phyloP scores from a whole-genome alignment of 1,140 invertebrate species.

The Odontomachus brunneus region DNA sequence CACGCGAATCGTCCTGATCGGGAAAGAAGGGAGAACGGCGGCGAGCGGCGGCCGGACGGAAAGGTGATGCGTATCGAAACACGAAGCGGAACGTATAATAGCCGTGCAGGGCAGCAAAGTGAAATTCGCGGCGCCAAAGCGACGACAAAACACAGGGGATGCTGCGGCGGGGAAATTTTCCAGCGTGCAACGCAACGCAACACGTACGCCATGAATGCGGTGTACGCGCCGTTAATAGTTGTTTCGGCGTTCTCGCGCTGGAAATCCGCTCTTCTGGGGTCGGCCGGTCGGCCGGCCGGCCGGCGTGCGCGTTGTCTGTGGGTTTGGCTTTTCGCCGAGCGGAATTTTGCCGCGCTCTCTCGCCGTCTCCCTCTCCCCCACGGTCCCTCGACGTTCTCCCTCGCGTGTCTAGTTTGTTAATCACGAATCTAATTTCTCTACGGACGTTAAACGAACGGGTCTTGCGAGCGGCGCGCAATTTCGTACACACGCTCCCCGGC shows the following conservation, averaged over 20 bases:
- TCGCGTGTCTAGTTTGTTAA: constrained; percentile 61
- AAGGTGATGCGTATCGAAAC: constrained; percentile 51
- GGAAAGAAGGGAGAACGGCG: constrained; percentile 12
- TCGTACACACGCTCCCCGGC: neutral
- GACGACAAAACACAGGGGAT: constrained; percentile 29
- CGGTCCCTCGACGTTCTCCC: constrained; percentile 26
- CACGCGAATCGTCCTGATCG: constrained; percentile 66
- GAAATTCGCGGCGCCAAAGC: constrained; percentile 10
- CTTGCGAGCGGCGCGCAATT: constrained; percentile 42
- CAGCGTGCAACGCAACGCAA: constrained; percentile 21
- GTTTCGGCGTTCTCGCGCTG: constrained; percentile 55
- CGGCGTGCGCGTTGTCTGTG: constrained; percentile 6
- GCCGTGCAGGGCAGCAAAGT: too few species aligned
- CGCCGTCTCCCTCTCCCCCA: neutral
- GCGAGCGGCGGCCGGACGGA: too few species aligned
- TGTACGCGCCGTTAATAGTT: constrained; percentile 67
- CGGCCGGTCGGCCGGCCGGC: neutral
- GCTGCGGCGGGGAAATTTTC: constrained; percentile 65
- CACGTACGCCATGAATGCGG: constrained; percentile 64
- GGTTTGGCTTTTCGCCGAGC: constrained; percentile 54
- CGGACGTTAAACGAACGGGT: constrained; percentile 47
- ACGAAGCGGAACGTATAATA: constrained; percentile 26
- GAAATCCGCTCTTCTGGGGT: constrained; percentile 65
- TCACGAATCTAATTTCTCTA: constrained; percentile 58
- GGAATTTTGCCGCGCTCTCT: constrained; percentile 66